Conservation (phyloP, 2,888 invertebrate species). For the Troglohyphantes excavatus region DNA sequence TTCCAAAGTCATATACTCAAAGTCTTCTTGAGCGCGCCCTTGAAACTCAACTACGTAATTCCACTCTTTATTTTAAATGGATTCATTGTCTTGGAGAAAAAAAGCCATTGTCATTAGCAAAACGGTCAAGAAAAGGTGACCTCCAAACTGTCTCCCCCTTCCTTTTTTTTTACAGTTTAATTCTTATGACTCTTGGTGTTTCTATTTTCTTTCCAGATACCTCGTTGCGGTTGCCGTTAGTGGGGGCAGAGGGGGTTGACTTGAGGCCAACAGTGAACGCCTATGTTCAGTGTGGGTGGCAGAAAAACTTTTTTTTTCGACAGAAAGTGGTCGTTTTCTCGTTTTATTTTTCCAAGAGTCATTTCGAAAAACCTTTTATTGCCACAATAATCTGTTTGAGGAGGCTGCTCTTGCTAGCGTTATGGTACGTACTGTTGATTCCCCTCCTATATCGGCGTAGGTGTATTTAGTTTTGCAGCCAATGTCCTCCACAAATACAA, state of each 20-base stretch:
- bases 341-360: neutral
- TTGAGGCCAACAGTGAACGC: constrained; percentile 39
- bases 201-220: neutral
- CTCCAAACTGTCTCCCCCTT: neutral
- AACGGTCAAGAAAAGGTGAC: constrained; percentile 62
- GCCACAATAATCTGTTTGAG: neutral
- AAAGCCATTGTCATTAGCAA: constrained; percentile 36
- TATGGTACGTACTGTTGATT: neutral
- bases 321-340: neutral
- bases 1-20: neutral
- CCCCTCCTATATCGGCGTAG: neutral
- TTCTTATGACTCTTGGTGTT: neutral
- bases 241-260: constrained; percentile 43
- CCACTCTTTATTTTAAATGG: constrained; percentile 6
- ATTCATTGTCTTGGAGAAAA: constrained; percentile 33
- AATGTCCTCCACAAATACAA: no score
- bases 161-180: neutral
- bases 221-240: neutral
- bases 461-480: neutral
- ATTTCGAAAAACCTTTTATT: neutral
- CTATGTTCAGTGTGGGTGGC: constrained; percentile 50
- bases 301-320: neutral
- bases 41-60: neutral
- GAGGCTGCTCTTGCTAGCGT: neutral
- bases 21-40: neutral